These are phyloP conservation scores for Cataglyphis hispanica DNA, from an alignment of 1,140 invertebrate genomes.

Conservation along the genomic window DNA sequence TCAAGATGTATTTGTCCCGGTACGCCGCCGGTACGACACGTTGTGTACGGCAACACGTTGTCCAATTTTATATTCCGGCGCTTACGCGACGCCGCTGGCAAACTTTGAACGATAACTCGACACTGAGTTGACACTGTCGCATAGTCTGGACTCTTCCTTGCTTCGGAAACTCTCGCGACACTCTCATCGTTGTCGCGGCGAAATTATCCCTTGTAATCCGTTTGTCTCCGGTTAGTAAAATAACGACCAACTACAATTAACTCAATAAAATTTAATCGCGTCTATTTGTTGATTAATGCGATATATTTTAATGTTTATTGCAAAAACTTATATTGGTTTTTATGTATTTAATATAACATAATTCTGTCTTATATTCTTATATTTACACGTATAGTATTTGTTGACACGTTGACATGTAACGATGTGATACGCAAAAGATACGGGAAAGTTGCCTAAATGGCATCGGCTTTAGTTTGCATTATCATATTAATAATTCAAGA, in stretches of 20 bases:
- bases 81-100: constrained; percentile 44
- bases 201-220: constrained; percentile 49
- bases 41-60: constrained; percentile 37
- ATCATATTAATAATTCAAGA: no score
- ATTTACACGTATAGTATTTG: no score
- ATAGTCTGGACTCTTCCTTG: constrained; percentile 36
- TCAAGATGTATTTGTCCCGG: constrained; percentile 70
- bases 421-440: no score
- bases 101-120: constrained; percentile 69
- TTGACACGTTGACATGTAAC: no score
- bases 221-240: background rate
- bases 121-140: constrained; percentile 13
- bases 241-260: background rate
- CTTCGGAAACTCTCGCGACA: constrained; percentile 30
- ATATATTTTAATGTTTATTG: background rate
- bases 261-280: background rate
- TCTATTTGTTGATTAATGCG: background rate
- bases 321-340: no score
- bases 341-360: no score
- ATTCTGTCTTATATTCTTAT: no score
- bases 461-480: no score
- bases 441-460: no score
- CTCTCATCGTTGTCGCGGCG: background rate
- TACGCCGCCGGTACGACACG: constrained; percentile 7
- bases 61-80: constrained; percentile 72